These are phyloP conservation scores for Zootoca vivipara DNA, from an alignment of 2,113 vertebrate genomes.

Conservation along the genomic window DNA sequence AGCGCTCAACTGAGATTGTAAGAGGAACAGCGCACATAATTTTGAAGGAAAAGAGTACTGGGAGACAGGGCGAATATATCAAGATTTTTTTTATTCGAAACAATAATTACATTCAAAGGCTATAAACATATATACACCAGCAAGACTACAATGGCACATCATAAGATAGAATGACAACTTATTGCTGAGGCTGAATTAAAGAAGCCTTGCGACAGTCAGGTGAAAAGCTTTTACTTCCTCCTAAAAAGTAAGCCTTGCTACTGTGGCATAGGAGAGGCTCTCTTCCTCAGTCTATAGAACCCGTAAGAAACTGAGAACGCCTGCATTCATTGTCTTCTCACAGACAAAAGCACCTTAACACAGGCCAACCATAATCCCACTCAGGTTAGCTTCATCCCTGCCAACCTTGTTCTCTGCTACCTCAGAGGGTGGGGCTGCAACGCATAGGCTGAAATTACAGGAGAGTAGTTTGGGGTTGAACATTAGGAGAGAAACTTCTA, in stretches of 20 bases:
- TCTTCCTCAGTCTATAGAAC: not conserved
- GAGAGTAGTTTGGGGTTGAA: not conserved
- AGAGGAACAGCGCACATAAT: not conserved
- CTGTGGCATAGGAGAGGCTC: not conserved
- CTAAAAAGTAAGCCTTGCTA: not conserved
- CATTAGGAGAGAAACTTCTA: not conserved
- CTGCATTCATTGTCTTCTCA: not conserved
- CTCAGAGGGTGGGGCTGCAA: not conserved
- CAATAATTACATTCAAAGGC: slow-evolving; percentile 28
- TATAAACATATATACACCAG: slow-evolving; percentile 36
- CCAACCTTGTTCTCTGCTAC: not conserved
- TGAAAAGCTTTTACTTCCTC: slow-evolving; percentile 19
- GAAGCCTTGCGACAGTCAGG: slow-evolving; percentile 6
- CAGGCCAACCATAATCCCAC: not conserved
- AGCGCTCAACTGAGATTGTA: slow-evolving; percentile 40
- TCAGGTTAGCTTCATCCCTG: not conserved
- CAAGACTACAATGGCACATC: slow-evolving; percentile 27
- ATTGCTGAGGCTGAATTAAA: slow-evolving; percentile 43
- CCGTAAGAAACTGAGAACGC: not conserved
- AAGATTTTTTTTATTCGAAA: not conserved
- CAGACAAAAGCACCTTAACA: not conserved
- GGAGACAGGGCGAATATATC: slow-evolving; percentile 5
- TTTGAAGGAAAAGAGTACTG: slow-evolving; percentile 22
- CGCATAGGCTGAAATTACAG: not conserved
- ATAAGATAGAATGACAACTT: slow-evolving; percentile 30